Conservation (phyloP, 2,888 invertebrate genomes). For the Kryphioiulus occultus region DNA sequence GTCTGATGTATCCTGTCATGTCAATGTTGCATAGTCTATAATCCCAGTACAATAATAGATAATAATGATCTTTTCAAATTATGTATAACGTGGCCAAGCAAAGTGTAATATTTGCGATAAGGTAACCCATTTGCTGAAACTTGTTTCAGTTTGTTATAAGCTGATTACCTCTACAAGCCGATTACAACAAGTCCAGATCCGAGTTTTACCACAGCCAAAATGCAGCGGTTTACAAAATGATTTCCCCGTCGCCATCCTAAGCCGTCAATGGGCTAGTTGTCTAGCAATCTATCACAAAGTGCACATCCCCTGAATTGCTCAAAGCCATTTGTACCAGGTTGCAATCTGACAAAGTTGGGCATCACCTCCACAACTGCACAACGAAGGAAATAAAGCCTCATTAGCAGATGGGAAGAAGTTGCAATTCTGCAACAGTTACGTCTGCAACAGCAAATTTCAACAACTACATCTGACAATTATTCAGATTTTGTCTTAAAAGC, state of each 20-base stretch:
- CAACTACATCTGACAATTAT: no score
- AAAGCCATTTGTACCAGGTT: constrained; percentile 18
- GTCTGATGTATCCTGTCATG: no score
- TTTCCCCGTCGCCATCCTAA: background rate
- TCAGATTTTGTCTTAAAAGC: no score
- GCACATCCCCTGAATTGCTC: background rate
- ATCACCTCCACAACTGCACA: background rate
- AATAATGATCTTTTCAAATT: no score
- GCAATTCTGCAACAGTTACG: no score
- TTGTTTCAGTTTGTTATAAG: constrained; percentile 41
- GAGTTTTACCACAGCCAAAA: background rate
- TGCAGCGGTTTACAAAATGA: background rate
- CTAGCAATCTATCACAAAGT: background rate
- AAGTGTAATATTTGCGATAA: background rate
- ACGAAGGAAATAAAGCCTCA: background rate
- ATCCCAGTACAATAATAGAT: no score
- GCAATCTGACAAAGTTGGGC: background rate
- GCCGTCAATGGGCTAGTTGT: background rate
- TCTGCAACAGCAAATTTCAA: no score
- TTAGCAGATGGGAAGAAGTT: background rate
- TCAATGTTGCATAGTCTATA: no score
- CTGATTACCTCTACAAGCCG: constrained; percentile 35
- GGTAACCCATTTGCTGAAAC: background rate
- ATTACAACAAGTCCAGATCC: constrained; percentile 29
- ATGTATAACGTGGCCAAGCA: no score